These are phyloP conservation scores for human DNA, from an alignment of 2,113 vertebrate species.

Conservation along the genomic window DNA sequence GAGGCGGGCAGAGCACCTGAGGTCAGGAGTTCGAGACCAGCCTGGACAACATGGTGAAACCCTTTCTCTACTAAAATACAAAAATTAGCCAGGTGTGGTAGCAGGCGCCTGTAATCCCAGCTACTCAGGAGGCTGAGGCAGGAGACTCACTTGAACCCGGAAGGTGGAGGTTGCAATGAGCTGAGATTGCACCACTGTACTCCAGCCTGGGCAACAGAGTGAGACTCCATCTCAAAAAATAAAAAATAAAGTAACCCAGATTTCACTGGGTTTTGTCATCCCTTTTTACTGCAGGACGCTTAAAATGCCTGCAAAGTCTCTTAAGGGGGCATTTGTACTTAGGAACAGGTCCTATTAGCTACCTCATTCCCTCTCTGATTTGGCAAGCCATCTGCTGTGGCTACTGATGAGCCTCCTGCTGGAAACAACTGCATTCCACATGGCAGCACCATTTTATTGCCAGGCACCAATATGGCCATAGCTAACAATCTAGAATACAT, in stretches of 20 bases:
- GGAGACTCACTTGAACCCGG: no score
- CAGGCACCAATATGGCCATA: neutral
- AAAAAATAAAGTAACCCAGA: neutral
- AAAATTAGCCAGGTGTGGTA: no score
- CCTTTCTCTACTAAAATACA: no score
- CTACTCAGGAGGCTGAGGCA: no score
- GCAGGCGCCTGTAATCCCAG: no score
- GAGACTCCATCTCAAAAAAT: no score
- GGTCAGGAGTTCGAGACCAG: no score
- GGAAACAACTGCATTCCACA: neutral
- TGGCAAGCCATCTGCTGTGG: neutral
- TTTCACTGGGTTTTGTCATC: neutral
- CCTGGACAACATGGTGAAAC: no score
- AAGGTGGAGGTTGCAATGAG: no score
- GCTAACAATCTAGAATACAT: neutral
- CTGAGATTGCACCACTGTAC: no score
- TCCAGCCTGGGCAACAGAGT: no score
- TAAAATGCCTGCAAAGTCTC: neutral
- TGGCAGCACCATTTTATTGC: neutral
- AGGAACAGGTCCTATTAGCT: neutral
- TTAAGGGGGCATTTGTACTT: neutral
- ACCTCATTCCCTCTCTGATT: neutral
- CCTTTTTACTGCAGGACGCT: neutral
- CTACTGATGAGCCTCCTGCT: neutral
- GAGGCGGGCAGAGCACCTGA: no score